A percentile compares a stretch with the other conserved stretches of the same genome.
Conservation (phyloP, 1,140 invertebrate species). For the Bombus pascuorum region DNA sequence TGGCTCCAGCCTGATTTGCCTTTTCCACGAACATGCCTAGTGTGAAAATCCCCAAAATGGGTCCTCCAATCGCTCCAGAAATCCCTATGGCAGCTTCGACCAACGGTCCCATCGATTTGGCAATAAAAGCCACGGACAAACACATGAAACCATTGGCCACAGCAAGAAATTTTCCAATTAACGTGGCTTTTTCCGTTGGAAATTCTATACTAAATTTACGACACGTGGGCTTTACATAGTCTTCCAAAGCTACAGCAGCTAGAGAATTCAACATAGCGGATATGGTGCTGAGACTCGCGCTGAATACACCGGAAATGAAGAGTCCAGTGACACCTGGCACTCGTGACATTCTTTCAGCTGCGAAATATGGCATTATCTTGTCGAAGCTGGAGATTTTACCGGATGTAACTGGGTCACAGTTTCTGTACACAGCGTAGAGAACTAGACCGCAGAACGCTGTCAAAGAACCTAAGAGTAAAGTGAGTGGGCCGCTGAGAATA, state of each 20-base stretch:
- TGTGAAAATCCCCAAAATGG: conserved; percentile 90
- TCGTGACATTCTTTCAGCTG: conserved; percentile 87
- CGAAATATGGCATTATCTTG: conserved; percentile 83
- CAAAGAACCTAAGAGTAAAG: conserved; percentile 84
- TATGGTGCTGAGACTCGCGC: conserved; percentile 92
- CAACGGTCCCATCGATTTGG: conserved; percentile 87
- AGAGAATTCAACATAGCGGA: conserved; percentile 93
- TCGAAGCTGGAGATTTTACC: conserved; percentile 82
- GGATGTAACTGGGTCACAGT: conserved; percentile 89
- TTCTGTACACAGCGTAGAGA: conserved; percentile 88
- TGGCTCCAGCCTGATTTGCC: conserved; percentile 88
- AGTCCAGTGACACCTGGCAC: conserved; percentile 87
- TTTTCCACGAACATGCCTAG: conserved; percentile 88
- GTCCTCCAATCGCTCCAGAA: conserved; percentile 90
- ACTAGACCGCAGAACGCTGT: conserved; percentile 89
- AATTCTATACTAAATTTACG: conserved; percentile 60
- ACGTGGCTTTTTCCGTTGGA: conserved; percentile 77
- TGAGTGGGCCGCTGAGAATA: conserved; percentile 87
- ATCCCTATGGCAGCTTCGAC: conserved; percentile 89
- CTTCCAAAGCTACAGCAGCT: conserved; percentile 92
- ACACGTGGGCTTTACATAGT: conserved; percentile 86
- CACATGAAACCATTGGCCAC: conserved; percentile 88
- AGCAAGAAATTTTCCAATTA: conserved; percentile 84
- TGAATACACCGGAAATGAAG: conserved; percentile 85
- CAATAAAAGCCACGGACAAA: conserved; percentile 88